phyloP scores from a whole-genome alignment of 2,888 invertebrate species.

The Nymphalis polychloros region DNA sequence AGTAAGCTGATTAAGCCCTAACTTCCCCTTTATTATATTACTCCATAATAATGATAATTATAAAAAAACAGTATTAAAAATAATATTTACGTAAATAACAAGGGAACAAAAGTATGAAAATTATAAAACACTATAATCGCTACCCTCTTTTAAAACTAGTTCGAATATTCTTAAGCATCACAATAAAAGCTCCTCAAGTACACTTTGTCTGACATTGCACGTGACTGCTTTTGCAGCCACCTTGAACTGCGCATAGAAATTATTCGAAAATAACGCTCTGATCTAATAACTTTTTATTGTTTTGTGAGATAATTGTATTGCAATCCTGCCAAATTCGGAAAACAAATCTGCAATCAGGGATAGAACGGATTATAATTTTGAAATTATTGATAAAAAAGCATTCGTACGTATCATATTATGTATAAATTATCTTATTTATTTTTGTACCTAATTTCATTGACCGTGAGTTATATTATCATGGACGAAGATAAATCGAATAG shows the following conservation, averaged over 20 bases:
- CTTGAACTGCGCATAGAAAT: background rate
- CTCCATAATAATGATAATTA: no score
- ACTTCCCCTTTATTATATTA: background rate
- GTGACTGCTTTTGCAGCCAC: constrained; percentile 4
- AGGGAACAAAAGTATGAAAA: background rate
- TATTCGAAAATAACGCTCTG: background rate
- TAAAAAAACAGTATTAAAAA: no score
- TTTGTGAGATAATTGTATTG: background rate
- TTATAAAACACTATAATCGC: background rate
- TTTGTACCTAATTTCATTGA: no score
- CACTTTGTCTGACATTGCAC: background rate
- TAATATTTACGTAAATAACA: background rate
- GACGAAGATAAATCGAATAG: no score
- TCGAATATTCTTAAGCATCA: constrained; percentile 7
- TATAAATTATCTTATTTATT: no score
- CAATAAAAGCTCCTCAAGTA: constrained; percentile 4
- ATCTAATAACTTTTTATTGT: background rate
- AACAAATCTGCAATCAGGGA: no score
- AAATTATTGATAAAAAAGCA: background rate
- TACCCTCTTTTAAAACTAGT: background rate
- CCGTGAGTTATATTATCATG: no score
- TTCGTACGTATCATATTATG: no score
- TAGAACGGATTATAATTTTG: background rate
- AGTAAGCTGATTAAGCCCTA: background rate
- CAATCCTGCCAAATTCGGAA: background rate